Evolutionary conservation across 2,113 vertebrate genomes (phyloP), one percentile per base, ranked within the genome.

Genomic region (Nothobranchius furzeri): DNA sequence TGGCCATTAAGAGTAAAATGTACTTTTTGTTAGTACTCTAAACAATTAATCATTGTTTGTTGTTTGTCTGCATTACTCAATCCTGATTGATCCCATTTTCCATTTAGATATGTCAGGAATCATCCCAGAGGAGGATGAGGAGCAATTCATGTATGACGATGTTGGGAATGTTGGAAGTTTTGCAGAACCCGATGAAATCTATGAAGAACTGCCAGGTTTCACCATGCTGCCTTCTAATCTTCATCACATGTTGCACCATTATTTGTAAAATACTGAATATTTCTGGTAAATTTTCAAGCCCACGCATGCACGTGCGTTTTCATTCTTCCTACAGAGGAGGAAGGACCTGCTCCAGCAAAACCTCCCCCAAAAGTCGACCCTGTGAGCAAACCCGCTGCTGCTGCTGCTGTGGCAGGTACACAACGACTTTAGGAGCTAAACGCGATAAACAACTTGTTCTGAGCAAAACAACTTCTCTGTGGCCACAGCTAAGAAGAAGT

Each of bases 151-250:
- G 30, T 98, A 98, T 47, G 96, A 98, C 20, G 96, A 97, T 47
- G 91, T 97, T 36, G 95, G 83, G 30, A 52, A 84, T 25, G 49
- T 45, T 0, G 3, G 0, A 3, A 17, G 59, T 11, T 13, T 6
- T 2, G 53, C 14, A 48, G 1, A 30, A 14, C 30, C 30, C 14
- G 53, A 67, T 11, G 64, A 67, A 1, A 57, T 98, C 89, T 97
- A 98, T 70, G 96, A 97, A 90, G 93, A 92, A 76, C 93, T 97
- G 68, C 95, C 95, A 94, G 96, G 96, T 97, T 88, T 46, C 63
- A 74, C n/a, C 10, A 37, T 11, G 8, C 45, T 25, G 20, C 43
- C 8, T 9, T 14, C 17, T 6, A 50, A 35, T 17, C 30, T 20
- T 3, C 12, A 14, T 42, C 3, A 10, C 36, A 12, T 14, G 14